Evolutionary conservation across 2,888 invertebrate species (phyloP).

Genomic region (Tenthredo notha): DNA sequence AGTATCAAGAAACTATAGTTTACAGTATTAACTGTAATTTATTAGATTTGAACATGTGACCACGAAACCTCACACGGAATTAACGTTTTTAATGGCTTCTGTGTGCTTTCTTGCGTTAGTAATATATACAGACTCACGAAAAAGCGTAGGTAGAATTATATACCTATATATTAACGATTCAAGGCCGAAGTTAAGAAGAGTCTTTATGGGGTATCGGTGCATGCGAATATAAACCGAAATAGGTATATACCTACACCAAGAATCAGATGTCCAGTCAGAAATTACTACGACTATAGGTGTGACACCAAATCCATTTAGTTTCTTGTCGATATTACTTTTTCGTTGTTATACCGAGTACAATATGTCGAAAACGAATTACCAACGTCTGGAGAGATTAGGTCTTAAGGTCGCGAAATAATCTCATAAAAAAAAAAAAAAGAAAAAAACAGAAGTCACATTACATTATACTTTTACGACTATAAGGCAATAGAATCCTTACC

Average conservation of each 20-base stretch:
- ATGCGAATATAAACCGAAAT: neutral
- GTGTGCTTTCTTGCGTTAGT: conserved; percentile 19
- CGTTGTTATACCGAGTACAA: neutral
- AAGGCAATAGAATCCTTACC: conserved; percentile 28
- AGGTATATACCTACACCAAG: neutral
- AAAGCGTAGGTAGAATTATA: neutral
- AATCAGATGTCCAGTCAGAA: neutral
- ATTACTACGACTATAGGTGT: neutral
- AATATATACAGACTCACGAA: neutral
- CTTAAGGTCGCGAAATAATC: conserved; percentile 18
- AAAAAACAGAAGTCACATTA: neutral
- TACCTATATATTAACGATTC: neutral
- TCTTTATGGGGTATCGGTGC: neutral
- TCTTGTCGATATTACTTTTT: neutral
- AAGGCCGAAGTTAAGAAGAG: neutral
- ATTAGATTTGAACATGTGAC: conserved; percentile 66
- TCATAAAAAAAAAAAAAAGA: conserved; percentile 2
- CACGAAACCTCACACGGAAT: conserved; percentile 67
- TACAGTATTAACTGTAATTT: conserved; percentile 54
- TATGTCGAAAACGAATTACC: conserved; percentile 23
- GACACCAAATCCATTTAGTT: conserved; percentile 30
- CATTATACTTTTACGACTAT: neutral
- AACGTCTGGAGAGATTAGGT: neutral
- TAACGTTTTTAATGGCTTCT: conserved; percentile 51
- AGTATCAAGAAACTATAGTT: conserved; percentile 3